These are phyloP conservation scores for Echinometra lucunter DNA, from an alignment of 53 echinoderm and acorn worm species.

Conservation along the genomic window DNA sequence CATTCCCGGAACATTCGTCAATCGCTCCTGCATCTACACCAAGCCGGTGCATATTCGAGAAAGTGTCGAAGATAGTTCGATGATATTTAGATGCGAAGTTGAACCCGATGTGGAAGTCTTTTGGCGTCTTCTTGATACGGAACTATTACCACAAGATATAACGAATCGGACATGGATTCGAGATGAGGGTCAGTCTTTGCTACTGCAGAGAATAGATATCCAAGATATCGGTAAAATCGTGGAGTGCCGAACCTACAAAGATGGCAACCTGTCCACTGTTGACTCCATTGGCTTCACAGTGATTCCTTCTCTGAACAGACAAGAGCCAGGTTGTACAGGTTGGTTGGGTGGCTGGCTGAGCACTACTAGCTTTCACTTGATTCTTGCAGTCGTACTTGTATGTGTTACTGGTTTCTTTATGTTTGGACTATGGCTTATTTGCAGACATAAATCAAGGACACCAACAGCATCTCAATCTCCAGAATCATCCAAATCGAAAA, in stretches of 20 bases:
- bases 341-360: background rate
- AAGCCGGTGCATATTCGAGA: background rate
- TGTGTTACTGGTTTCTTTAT: background rate
- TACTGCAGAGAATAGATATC: background rate
- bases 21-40: background rate
- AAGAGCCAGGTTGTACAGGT: background rate
- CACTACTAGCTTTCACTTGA: background rate
- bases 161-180: conserved; percentile 18
- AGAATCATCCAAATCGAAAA: background rate
- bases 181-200: background rate
- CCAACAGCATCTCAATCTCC: background rate
- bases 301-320: background rate
- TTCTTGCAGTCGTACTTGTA: background rate
- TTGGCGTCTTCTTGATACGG: conserved; percentile 13
- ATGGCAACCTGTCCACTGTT: background rate
- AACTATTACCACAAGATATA: background rate
- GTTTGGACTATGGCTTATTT: background rate
- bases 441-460: background rate
- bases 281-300: background rate
- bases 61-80: background rate
- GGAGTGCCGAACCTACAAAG: background rate
- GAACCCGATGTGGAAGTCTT: background rate
- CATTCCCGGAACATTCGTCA: background rate
- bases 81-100: background rate
- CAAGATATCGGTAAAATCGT: background rate